These are phyloP conservation scores for Phymatocera aterrima DNA, from an alignment of 2,888 invertebrate genomes.

Conservation along the genomic window DNA sequence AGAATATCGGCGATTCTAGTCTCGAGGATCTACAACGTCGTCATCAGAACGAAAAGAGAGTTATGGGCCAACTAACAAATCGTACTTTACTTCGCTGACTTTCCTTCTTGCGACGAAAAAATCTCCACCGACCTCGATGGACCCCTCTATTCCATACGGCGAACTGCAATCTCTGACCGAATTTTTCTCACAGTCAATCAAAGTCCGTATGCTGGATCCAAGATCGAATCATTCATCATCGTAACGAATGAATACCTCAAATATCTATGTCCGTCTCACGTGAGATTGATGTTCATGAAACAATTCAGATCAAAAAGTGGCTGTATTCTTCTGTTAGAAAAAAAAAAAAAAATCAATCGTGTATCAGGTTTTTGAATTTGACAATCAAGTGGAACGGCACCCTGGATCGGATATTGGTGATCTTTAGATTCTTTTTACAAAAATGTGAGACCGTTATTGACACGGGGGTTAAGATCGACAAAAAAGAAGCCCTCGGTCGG, in stretches of 20 bases:
- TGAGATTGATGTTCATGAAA: too few species aligned
- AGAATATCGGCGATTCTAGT: constrained; percentile 53
- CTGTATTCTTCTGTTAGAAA: too few species aligned
- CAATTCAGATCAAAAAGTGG: too few species aligned
- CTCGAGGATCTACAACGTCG: constrained; percentile 58
- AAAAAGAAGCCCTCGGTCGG: not conserved
- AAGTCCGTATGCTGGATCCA: too few species aligned
- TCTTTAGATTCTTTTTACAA: not conserved
- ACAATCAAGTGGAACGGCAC: too few species aligned
- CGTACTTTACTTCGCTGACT: constrained; percentile 40
- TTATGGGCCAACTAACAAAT: constrained; percentile 57
- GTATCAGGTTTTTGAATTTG: too few species aligned
- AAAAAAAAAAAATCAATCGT: too few species aligned
- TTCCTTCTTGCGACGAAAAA: not conserved
- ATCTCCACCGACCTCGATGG: not conserved
- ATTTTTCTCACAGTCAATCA: not conserved
- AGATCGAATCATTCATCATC: too few species aligned
- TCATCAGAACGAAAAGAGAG: constrained; percentile 61
- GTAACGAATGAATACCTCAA: too few species aligned
- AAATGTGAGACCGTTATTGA: not conserved
- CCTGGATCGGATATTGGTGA: not conserved
- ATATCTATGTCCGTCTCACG: too few species aligned
- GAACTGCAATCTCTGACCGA: not conserved
- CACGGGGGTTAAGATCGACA: not conserved
- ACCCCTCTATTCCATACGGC: not conserved